Percentiles rank a stretch among this genome's conserved stretches.
Evolutionary conservation across 2,113 vertebrate species (phyloP).

Genomic region (Pygoscelis antarcticus): DNA sequence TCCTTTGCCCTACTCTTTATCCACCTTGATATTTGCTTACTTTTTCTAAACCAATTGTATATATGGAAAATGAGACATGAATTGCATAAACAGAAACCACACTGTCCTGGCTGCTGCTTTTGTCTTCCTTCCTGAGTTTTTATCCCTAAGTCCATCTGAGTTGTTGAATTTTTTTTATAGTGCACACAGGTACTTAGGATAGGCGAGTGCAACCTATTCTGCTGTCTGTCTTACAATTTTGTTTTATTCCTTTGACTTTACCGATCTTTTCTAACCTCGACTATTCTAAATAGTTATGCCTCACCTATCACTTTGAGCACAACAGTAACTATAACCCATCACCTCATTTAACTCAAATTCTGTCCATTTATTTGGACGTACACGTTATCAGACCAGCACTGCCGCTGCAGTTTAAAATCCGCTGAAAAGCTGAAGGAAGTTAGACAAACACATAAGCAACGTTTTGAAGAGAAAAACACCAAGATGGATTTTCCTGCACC

Average conservation of each 20-base stretch:
- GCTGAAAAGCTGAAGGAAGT: neutral
- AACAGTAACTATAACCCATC: neutral
- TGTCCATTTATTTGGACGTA: neutral
- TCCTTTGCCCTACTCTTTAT: neutral
- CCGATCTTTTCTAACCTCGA: neutral
- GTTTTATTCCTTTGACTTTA: neutral
- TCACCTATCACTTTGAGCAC: neutral
- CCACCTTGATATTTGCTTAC: neutral
- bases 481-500: neutral
- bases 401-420: rapidly evolving
- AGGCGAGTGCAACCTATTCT: neutral
- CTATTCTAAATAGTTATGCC: neutral
- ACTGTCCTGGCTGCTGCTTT: neutral
- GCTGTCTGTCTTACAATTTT: rapidly evolving
- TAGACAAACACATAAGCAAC: rapidly evolving
- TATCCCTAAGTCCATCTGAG: rapidly evolving
- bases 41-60: neutral
- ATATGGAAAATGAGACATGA: neutral
- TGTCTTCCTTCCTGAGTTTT: neutral
- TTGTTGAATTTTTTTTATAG: neutral
- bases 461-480: neutral
- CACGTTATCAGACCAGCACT: neutral
- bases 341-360: neutral
- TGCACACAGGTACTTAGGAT: neutral
- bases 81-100: neutral